These are phyloP conservation scores for Drosophila kikkawai DNA, from an alignment of 1,140 invertebrate genomes.

Conservation along the genomic window DNA sequence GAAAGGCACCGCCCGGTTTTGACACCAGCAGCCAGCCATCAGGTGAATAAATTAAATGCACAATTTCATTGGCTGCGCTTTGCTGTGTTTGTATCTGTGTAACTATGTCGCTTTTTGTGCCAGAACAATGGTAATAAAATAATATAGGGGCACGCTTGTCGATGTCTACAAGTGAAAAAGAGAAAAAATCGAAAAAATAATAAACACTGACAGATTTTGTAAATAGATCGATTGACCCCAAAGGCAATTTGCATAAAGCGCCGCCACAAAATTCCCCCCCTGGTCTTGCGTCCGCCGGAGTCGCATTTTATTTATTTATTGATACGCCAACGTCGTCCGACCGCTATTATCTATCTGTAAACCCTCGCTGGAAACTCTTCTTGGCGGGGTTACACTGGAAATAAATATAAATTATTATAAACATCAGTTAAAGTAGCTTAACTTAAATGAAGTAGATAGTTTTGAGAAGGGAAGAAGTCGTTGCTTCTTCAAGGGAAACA, in stretches of 20 bases:
- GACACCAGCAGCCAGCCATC: slow-evolving; percentile 7
- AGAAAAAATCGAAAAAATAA: slow-evolving; percentile 33
- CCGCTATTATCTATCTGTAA: slow-evolving; percentile 60
- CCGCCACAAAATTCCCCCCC: slow-evolving; percentile 38
- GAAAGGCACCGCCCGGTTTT: slow-evolving; percentile 48
- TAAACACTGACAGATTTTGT: slow-evolving; percentile 50
- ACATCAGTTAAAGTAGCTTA: neutral
- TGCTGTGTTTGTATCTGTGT: neutral
- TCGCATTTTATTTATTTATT: slow-evolving; percentile 73
- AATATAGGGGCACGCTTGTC: slow-evolving; percentile 18
- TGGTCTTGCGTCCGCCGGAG: slow-evolving; percentile 24
- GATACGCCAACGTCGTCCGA: slow-evolving; percentile 67
- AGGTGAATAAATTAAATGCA: slow-evolving; percentile 51
- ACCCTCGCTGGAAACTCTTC: slow-evolving; percentile 28
- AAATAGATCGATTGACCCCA: slow-evolving; percentile 70
- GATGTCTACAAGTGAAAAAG: neutral
- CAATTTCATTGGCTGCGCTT: slow-evolving; percentile 26
- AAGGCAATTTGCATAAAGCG: slow-evolving; percentile 69
- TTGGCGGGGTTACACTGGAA: neutral
- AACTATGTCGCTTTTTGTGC: slow-evolving; percentile 3
- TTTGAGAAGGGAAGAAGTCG: neutral
- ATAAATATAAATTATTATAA: neutral
- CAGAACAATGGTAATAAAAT: slow-evolving; percentile 45
- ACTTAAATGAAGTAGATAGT: neutral
- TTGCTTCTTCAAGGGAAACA: neutral